Evolutionary conservation across 2,113 vertebrate species (phyloP).

Genomic region (Pterocles orientalis): DNA sequence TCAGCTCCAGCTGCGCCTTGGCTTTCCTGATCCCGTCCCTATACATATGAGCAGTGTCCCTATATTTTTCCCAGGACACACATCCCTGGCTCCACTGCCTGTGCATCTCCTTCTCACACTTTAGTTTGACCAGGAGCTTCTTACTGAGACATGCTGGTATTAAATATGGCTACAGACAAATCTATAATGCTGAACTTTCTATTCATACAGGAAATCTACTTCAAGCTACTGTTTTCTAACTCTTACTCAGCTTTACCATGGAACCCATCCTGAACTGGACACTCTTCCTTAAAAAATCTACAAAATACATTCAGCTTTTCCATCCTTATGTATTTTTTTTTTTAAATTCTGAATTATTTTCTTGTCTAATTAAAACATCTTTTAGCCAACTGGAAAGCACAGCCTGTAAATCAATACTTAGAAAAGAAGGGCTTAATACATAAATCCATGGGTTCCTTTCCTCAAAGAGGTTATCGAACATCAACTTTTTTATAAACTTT

Average conservation of each 20-base stretch:
- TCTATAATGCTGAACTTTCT: neutral
- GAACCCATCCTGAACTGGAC: neutral
- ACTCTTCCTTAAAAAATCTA: neutral
- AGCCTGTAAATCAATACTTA: neutral
- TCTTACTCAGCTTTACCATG: neutral
- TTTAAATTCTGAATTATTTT: neutral
- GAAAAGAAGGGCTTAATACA: neutral
- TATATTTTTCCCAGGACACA: neutral
- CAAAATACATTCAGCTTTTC: neutral
- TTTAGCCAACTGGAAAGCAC: neutral
- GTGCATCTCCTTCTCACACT: neutral
- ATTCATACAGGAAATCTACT: neutral
- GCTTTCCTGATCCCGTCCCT: neutral
- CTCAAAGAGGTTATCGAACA: neutral
- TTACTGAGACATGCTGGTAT: neutral
- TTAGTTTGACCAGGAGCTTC: neutral
- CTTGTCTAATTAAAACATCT: neutral
- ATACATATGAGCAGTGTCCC: too few relatives aligned
- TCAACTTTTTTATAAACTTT: neutral
- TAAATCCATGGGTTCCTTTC: neutral
- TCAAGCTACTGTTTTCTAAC: neutral
- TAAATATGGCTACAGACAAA: neutral
- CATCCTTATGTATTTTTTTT: neutral
- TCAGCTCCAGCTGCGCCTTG: neutral
- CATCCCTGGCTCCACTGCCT: neutral